Base-by-base conservation (phyloP, 2,888 invertebrate species). In the Meloe dianella region DNA sequence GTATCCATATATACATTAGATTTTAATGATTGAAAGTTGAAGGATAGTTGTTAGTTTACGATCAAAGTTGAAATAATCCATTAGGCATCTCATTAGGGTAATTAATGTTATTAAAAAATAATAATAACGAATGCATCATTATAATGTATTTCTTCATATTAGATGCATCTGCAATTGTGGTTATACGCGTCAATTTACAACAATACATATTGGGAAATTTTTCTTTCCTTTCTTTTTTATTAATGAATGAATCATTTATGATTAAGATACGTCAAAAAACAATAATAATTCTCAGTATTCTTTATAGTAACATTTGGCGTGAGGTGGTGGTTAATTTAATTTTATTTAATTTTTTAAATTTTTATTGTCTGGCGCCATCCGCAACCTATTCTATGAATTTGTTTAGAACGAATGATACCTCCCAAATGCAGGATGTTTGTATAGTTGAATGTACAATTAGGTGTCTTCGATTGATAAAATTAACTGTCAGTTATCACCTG, bases 281-380 rank as follows among this genome's bases (percentile, higher is more conserved):
- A 47, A 17, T n/a, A 20, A 20, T 47, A 47, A 47, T 47, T 47
- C 47, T 47, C 20, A 17, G 47, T 47, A 47, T 47, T 47, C 47
- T 47, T 47, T 4, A 7, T 17, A 41, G 47, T 47, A 47, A 20
- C 47, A 17, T 38, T 38, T 38, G 38, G 38, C 14, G 6, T 41
- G n/a, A 41, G 17, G 41, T 17, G 41, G 41, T 41, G 41, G 41
- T 7, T 17, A 47, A 47, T 20, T n/a, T n/a, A n/a, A n/a, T n/a
- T n/a, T n/a, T n/a, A n/a, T n/a, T n/a, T n/a, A n/a, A n/a, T n/a
- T n/a, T n/a, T 20, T 47, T 47, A 22, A 20, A 20, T 47, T 47
- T 47, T 22, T 47, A 47, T 47, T 47, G 47, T 47, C 47, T 47
- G 47, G 47, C 47, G 47, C 47, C 47, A 47, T 47, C 47, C 47